Evolutionary conservation across 2,113 vertebrate genomes (phyloP).

Genomic region (Origma solitaria): DNA sequence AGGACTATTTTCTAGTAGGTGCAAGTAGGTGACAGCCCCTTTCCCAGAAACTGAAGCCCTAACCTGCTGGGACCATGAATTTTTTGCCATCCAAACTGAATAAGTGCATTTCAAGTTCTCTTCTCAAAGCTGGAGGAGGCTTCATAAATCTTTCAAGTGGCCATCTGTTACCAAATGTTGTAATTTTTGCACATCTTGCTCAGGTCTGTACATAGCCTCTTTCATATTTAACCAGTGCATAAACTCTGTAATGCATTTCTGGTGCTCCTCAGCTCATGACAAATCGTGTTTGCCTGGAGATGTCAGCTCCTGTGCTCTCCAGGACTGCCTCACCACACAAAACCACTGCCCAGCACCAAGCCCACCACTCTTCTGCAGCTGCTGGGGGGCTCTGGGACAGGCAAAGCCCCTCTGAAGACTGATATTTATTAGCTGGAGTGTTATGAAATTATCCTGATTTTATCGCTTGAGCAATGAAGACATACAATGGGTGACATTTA

Average conservation of each 20-base stretch:
- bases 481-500: not conserved
- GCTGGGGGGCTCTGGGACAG: not conserved
- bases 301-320: not conserved
- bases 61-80: not conserved
- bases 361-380: not conserved
- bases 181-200: not conserved
- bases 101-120: not conserved
- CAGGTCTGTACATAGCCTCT: not conserved
- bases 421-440: not conserved
- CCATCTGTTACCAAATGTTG: not conserved
- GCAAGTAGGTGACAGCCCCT: not conserved
- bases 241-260: not conserved
- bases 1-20: not conserved
- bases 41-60: not conserved
- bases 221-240: not conserved
- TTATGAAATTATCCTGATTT: constrained; percentile 19
- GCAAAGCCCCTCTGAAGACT: not conserved
- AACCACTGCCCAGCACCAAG: not conserved
- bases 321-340: not conserved
- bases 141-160: not conserved
- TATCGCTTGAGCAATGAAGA: not conserved
- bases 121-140: not conserved
- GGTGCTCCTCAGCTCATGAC: not conserved
- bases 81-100: not conserved
- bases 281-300: not conserved